Conservation (phyloP, 2,797 vertebrate genomes). For the Chrosomus eos region DNA sequence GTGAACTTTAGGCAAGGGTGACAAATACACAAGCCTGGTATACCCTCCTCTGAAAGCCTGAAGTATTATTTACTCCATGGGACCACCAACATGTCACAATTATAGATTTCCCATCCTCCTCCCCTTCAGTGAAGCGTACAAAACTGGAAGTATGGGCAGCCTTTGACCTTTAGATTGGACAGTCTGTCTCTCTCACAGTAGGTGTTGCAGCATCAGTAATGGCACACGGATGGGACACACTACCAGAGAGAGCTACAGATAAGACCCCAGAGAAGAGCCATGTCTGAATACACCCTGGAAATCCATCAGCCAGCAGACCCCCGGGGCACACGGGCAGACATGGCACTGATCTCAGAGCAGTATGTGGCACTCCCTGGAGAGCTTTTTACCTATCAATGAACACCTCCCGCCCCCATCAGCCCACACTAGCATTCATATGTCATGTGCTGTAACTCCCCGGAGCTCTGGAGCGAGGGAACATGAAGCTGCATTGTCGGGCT, state of each 20-base stretch:
- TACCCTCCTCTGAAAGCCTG: neutral
- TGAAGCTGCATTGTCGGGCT: neutral
- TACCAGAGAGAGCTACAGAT: neutral
- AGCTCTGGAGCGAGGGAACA: constrained; percentile 1
- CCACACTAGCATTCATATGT: constrained; percentile 33
- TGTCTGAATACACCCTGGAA: constrained; percentile 25
- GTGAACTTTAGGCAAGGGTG: constrained; percentile 7
- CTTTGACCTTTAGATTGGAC: constrained; percentile 46
- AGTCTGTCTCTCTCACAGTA: constrained; percentile 27
- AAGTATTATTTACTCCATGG: constrained; percentile 35
- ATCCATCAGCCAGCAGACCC: constrained; percentile 41
- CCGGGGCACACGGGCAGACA: constrained; percentile 16
- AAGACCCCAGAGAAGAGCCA: constrained; percentile 19
- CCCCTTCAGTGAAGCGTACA: neutral
- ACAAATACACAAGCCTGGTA: neutral
- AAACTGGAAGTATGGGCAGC: constrained; percentile 2
- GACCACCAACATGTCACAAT: neutral
- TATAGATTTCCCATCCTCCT: constrained; percentile 40
- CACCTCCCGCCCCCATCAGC: constrained; percentile 22
- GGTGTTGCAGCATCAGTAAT: constrained; percentile 19
- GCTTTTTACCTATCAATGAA: constrained; percentile 42
- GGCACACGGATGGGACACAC: neutral
- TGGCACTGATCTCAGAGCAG: constrained; percentile 46
- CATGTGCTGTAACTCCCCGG: constrained; percentile 17
- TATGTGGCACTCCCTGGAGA: constrained; percentile 26